These are phyloP conservation scores for Anableps anableps DNA, from an alignment of 2,797 vertebrate genomes.

Conservation along the genomic window DNA sequence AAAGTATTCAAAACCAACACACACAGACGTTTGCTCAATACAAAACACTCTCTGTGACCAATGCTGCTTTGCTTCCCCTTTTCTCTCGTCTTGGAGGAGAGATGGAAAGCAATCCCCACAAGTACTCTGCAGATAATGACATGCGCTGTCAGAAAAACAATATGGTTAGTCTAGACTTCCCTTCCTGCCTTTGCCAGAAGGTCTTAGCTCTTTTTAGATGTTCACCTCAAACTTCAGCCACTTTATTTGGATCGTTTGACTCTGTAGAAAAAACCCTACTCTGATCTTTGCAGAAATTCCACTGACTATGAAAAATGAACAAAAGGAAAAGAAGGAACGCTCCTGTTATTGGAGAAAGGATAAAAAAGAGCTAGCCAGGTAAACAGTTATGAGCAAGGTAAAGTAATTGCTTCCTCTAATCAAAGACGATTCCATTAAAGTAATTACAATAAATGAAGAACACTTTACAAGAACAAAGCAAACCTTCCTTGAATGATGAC, in stretches of 20 bases:
- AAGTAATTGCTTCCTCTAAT: constrained; percentile 76
- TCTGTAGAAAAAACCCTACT: constrained; percentile 8
- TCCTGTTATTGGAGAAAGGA: constrained; percentile 32
- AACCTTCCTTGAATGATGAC: constrained; percentile 61
- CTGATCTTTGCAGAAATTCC: neutral
- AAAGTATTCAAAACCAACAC: constrained; percentile 57
- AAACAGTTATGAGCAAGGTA: constrained; percentile 62
- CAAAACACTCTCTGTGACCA: constrained; percentile 71
- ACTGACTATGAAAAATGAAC: neutral
- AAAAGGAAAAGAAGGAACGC: constrained; percentile 36
- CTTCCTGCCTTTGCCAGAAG: constrained; percentile 60
- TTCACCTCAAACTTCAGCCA: constrained; percentile 38
- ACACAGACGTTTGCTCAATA: constrained; percentile 43
- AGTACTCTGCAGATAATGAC: constrained; percentile 67
- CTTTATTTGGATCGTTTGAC: constrained; percentile 24
- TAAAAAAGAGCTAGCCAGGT: constrained; percentile 38
- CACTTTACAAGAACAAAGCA: constrained; percentile 58
- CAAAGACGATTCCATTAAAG: constrained; percentile 67
- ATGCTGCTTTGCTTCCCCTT: constrained; percentile 54
- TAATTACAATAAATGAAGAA: constrained; percentile 74
- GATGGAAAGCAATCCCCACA: constrained; percentile 61
- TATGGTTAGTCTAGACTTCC: constrained; percentile 71
- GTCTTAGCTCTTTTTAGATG: constrained; percentile 49
- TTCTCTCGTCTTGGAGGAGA: constrained; percentile 56
- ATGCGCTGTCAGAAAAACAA: constrained; percentile 72